phyloP scores from a whole-genome alignment of 2,888 invertebrate genomes.

The Pterostichus madidus region DNA sequence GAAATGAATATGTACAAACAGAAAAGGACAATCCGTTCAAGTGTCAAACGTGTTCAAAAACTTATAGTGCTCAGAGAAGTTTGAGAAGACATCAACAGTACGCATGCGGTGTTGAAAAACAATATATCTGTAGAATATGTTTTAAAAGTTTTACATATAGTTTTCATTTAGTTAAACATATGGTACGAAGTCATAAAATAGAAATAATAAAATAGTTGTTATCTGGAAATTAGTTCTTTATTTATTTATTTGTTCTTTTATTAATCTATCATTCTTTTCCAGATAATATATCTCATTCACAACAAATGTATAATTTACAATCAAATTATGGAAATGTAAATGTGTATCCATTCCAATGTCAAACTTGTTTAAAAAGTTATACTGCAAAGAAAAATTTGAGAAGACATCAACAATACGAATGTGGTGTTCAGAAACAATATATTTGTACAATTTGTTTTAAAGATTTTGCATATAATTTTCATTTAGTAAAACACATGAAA shows the following conservation, averaged over 20 bases:
- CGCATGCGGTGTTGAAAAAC: conserved; percentile 70
- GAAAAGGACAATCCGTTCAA: no score
- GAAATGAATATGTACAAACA: no score
- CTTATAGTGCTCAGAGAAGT: conserved; percentile 27
- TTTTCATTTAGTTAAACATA: conserved; percentile 15
- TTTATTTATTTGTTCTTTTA: no score
- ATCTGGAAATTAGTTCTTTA: no score
- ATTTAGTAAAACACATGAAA: not conserved
- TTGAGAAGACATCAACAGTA: conserved; percentile 69
- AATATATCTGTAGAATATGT: conserved; percentile 70
- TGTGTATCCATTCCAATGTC: not conserved
- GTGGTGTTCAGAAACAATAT: conserved; percentile 70
- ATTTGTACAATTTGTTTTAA: conserved; percentile 68
- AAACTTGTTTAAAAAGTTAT: not conserved
- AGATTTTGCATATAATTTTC: conserved; percentile 38
- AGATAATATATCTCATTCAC: no score
- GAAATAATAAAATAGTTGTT: no score
- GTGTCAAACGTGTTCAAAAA: no score
- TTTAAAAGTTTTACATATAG: conserved; percentile 50
- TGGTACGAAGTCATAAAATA: not conserved
- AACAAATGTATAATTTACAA: no score
- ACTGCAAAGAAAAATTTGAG: conserved; percentile 60
- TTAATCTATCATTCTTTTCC: no score
- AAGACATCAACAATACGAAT: conserved; percentile 70
- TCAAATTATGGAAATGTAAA: no score